A percentile compares a stretch with the other conserved stretches of the same genome.
These are phyloP conservation scores for Chloroceryle amazona DNA, from an alignment of 2,797 vertebrate species.

Conservation along the genomic window DNA sequence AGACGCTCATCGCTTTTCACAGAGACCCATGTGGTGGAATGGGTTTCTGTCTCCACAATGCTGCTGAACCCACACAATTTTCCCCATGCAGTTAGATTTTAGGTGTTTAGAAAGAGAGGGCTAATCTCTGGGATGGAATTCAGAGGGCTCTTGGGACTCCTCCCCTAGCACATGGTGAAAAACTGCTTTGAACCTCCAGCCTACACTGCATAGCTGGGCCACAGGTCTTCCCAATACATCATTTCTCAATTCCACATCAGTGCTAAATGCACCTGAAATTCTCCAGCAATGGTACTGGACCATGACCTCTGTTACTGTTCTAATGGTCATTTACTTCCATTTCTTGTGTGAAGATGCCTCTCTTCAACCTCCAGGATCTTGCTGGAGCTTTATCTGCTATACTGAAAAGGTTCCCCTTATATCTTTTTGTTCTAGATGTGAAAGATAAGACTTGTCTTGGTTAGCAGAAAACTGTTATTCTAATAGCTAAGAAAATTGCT, in stretches of 20 bases:
- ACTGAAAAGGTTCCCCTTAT: neutral
- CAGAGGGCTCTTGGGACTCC: neutral
- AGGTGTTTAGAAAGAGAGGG: neutral
- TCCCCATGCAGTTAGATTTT: neutral
- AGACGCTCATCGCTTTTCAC: neutral
- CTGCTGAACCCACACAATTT: neutral
- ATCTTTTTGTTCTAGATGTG: neutral
- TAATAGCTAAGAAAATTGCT: neutral
- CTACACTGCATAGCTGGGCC: neutral
- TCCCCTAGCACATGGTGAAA: neutral
- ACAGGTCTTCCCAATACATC: neutral
- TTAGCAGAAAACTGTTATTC: neutral
- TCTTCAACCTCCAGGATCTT: neutral
- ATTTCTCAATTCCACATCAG: neutral
- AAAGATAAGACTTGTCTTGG: neutral
- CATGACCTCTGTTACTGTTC: neutral
- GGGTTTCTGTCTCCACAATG: neutral
- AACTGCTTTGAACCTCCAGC: neutral
- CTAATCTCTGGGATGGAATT: neutral
- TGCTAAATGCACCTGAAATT: neutral
- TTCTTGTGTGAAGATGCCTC: neutral
- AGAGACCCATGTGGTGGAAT: accelerated
- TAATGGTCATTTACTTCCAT: neutral
- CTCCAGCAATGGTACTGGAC: neutral
- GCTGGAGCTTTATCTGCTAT: neutral